phyloP scores from a whole-genome alignment of 2,888 invertebrate genomes.

The Scaptomyza polygonia region DNA sequence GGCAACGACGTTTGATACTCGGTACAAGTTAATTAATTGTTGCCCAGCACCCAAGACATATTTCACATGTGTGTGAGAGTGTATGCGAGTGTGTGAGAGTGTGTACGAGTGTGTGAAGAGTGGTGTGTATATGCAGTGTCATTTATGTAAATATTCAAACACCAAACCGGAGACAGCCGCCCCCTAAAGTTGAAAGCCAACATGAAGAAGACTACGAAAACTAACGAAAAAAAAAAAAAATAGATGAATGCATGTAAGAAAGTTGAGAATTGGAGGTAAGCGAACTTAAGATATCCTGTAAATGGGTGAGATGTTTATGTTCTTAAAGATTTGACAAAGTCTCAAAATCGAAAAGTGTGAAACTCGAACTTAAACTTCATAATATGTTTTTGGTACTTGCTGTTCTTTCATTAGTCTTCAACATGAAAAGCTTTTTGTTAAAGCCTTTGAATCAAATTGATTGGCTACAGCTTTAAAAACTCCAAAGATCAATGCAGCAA shows the following conservation, averaged over 20 bases:
- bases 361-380: too few relatives aligned
- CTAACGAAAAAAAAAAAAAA: constrained; percentile 14
- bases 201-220: constrained; percentile 37
- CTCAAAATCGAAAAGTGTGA: too few relatives aligned
- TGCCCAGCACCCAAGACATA: constrained; percentile 48
- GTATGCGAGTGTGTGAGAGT: constrained; percentile 7
- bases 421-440: too few relatives aligned
- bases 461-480: too few relatives aligned
- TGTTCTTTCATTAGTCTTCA: too few relatives aligned
- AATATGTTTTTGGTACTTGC: too few relatives aligned
- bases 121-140: constrained; percentile 43
- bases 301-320: background rate
- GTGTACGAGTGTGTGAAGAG: constrained; percentile 11
- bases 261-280: constrained; percentile 4
- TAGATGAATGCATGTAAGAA: constrained; percentile 10
- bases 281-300: constrained; percentile 27
- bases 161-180: constrained; percentile 47
- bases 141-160: constrained; percentile 72
- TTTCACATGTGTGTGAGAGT: background rate
- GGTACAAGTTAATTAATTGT: constrained; percentile 81
- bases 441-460: too few relatives aligned
- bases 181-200: constrained; percentile 73
- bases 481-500: background rate
- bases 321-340: too few relatives aligned
- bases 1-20: constrained; percentile 66